Conservation (phyloP, 2,113 vertebrate genomes). For the Perccottus glenii region DNA sequence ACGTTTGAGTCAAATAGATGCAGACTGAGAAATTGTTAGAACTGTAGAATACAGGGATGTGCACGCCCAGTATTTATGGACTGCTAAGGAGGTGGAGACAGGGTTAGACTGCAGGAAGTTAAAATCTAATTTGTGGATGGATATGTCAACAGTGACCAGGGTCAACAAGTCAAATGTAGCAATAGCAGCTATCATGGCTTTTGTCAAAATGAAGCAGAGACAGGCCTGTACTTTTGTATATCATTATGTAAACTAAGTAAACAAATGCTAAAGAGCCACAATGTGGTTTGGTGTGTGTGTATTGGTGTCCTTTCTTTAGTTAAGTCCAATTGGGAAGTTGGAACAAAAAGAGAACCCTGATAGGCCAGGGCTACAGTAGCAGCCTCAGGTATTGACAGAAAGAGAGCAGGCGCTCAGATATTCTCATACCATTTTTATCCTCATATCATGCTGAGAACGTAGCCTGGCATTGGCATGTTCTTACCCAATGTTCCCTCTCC, state of each 20-base stretch:
- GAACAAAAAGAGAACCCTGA: slow-evolving; percentile 30
- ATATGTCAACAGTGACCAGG: too few relatives aligned
- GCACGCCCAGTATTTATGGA: too few relatives aligned
- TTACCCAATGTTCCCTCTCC: slow-evolving; percentile 74
- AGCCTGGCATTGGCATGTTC: slow-evolving; percentile 75
- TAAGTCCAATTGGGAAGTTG: slow-evolving; percentile 21
- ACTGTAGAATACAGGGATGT: too few relatives aligned
- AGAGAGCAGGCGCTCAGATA: slow-evolving; percentile 57
- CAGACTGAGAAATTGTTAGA: too few relatives aligned
- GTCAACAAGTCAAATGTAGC: too few relatives aligned
- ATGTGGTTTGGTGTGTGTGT: slow-evolving; percentile 4
- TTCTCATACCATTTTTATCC: slow-evolving; percentile 71
- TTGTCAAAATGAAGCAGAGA: too few relatives aligned
- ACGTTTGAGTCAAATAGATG: background rate
- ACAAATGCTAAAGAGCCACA: background rate
- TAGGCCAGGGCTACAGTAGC: slow-evolving; percentile 35
- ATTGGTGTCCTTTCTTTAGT: slow-evolving; percentile 9
- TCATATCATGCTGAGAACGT: slow-evolving; percentile 71
- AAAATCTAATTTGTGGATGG: too few relatives aligned
- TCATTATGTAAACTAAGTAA: too few relatives aligned
- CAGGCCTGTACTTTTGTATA: too few relatives aligned
- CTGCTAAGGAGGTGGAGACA: too few relatives aligned
- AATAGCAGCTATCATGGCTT: too few relatives aligned
- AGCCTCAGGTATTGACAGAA: slow-evolving; percentile 71
- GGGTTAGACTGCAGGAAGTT: too few relatives aligned